Evolutionary conservation across 2,113 vertebrate genomes (phyloP), one percentile per base, ranked within the genome.

Genomic region (Brienomyrus brachyistius): DNA sequence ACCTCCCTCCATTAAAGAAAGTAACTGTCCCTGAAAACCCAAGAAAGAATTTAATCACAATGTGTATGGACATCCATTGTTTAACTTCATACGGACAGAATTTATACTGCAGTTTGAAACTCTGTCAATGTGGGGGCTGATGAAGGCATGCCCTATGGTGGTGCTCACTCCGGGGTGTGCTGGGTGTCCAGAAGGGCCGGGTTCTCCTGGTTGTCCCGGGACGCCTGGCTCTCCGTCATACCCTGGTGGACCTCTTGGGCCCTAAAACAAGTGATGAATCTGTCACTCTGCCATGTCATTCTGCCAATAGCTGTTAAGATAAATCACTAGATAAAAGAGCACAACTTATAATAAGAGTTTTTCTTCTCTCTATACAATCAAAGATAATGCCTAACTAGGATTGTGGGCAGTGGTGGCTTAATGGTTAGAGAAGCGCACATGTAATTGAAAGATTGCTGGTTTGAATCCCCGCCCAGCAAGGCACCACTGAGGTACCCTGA

Each of bases 141-240:
- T 35, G 27, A 51, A 86, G 85, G n/a, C 85, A 35, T 52, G 13
- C n/a, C 0, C 1, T 31, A 54, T 19, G 45, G 27, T 19, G 43
- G 6, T 5, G 91, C 95, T 97, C 94, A 95, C 96, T 90, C 97
- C 98, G 88, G 96, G 95, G 45, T 98, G 95, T 17, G 96, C 92
- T 0, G 97, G 97, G 74, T 97, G 97, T 54, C 98, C 98, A 45
- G 98, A 96, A 92, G 98, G 98, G 50, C 98, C 98, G 3, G 98
- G 94, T 47, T 98, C 96, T 93, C 98, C 98, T 3, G 98, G 98
- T 17, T 98, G 96, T 90, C 98, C 98, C 90, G 98, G 98, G 90
- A 99, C 91, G 89, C 98, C 98, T 51, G 98, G 98, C 90, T 99
- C 98, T 91, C 98, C 98, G 93, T 99, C 98, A 47, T 96, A 96